Percentiles rank a stretch among this genome's conserved stretches.
phyloP scores from a whole-genome alignment of 1,140 invertebrate species.

The Orius insidiosus region DNA sequence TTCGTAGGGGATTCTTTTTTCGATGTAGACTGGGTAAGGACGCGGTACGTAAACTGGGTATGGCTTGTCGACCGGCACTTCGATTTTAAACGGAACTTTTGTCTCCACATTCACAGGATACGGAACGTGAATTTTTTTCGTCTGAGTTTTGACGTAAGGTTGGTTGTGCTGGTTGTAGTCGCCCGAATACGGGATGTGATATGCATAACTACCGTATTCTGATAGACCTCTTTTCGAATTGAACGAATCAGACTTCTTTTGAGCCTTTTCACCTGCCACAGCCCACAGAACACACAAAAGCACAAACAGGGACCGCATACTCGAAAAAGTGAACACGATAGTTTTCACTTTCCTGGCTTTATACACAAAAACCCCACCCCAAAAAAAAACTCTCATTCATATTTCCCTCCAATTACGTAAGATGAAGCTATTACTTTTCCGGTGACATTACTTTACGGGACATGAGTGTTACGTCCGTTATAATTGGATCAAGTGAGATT shows the following conservation, averaged over 20 bases:
- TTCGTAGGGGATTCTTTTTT: slow-evolving; percentile 30
- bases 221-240: slow-evolving; percentile 19
- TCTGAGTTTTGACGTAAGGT: slow-evolving; percentile 48
- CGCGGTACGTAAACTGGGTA: slow-evolving; percentile 34
- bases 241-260: not conserved
- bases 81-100: slow-evolving; percentile 27
- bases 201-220: slow-evolving; percentile 5
- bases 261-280: not conserved
- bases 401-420: no score
- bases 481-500: slow-evolving; percentile 3
- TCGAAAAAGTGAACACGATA: no score
- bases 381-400: no score
- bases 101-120: slow-evolving; percentile 13
- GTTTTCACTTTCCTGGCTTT: no score
- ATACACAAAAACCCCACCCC: no score
- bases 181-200: not conserved
- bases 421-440: no score
- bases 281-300: no score
- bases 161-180: slow-evolving; percentile 4
- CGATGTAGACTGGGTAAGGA: slow-evolving; percentile 14
- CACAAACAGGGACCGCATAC: no score
- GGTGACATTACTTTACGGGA: no score
- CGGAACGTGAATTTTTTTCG: slow-evolving; percentile 32
- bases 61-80: slow-evolving; percentile 36
- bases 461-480: not conserved